Evolutionary conservation across 2,797 vertebrate species (phyloP).

Genomic region (Coregonus sp.): DNA sequence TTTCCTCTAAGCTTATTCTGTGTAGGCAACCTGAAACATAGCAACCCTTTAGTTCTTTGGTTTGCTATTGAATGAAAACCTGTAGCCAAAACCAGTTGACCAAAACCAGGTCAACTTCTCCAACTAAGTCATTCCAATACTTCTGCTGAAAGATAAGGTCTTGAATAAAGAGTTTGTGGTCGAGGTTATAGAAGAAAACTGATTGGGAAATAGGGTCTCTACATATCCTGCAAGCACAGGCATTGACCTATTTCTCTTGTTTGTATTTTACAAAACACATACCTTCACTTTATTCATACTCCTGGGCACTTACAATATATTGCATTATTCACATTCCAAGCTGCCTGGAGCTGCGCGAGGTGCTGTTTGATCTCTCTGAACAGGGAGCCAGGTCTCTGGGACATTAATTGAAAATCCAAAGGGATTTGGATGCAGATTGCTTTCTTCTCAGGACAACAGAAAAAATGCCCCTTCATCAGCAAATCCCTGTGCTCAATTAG

Average conservation of each 20-base stretch:
- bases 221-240: slow-evolving; percentile 14
- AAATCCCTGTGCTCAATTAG: slow-evolving; percentile 23
- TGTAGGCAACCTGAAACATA: neutral
- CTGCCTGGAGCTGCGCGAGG: slow-evolving; percentile 35
- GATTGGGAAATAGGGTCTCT: slow-evolving; percentile 17
- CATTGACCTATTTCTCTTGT: slow-evolving; percentile 2
- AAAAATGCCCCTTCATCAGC: slow-evolving; percentile 46
- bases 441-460: slow-evolving; percentile 42
- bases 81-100: neutral
- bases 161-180: neutral
- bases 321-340: slow-evolving; percentile 58
- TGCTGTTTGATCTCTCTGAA: slow-evolving; percentile 58
- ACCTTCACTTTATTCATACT: slow-evolving; percentile 25
- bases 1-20: neutral
- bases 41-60: neutral
- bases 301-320: slow-evolving; percentile 31
- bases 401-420: slow-evolving; percentile 60
- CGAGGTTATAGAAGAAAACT: neutral
- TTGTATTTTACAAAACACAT: slow-evolving; percentile 46
- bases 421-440: slow-evolving; percentile 50
- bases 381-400: slow-evolving; percentile 37
- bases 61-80: neutral
- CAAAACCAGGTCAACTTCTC: neutral
- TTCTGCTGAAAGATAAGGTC: too few species aligned
- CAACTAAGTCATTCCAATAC: neutral